These are phyloP conservation scores for Poecile atricapillus DNA, from an alignment of 2,113 vertebrate species.

Conservation along the genomic window DNA sequence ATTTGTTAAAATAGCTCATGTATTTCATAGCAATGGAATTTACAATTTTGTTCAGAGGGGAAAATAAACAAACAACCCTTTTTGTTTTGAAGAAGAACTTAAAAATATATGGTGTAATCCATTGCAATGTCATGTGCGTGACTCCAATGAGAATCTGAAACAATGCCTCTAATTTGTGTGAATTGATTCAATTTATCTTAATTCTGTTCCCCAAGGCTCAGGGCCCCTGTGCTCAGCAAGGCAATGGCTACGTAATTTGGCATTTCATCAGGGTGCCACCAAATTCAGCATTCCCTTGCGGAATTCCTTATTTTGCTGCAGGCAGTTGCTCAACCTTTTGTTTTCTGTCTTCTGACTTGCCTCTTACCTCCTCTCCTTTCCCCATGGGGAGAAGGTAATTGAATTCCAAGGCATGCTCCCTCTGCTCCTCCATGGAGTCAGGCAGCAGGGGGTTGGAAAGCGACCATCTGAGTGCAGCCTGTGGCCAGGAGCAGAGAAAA, in stretches of 20 bases:
- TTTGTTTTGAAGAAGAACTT: background rate
- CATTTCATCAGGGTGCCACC: constrained; percentile 27
- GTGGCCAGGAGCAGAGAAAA: background rate
- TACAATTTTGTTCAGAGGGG: background rate
- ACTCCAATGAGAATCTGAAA: background rate
- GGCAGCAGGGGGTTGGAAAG: constrained; percentile 27
- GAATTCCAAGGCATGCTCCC: background rate
- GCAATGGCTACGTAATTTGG: background rate
- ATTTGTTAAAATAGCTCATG: background rate
- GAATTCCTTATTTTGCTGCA: constrained; percentile 42
- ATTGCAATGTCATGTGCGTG: background rate
- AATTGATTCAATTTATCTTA: background rate
- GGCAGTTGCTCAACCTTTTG: constrained; percentile 38
- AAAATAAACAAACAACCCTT: background rate
- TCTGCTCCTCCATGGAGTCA: background rate
- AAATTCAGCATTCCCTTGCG: constrained; percentile 37
- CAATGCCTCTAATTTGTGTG: background rate
- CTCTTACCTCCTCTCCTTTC: constrained; percentile 27
- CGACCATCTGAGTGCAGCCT: background rate
- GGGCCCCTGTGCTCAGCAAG: background rate
- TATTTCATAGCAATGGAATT: constrained; percentile 27
- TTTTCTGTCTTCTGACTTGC: constrained; percentile 24
- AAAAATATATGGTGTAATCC: background rate
- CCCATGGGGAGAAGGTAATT: background rate
- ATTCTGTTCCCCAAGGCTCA: background rate